Evolutionary conservation across 2,888 invertebrate genomes (phyloP).

Genomic region (Nephrotoma appendiculata): DNA sequence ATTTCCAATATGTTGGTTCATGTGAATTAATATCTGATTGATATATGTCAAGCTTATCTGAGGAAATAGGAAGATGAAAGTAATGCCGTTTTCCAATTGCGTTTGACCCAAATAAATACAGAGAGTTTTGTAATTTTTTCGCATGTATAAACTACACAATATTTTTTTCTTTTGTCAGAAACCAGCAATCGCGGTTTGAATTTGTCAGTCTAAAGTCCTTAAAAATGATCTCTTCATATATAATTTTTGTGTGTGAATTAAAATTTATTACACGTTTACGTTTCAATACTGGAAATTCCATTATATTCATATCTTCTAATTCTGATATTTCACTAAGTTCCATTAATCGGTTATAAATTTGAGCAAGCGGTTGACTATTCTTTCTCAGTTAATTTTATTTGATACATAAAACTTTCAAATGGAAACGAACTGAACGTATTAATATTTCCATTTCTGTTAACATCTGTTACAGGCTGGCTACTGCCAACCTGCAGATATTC

Average conservation of each 20-base stretch:
- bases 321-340: not conserved
- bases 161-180: not conserved
- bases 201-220: not conserved
- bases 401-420: slow-evolving; percentile 10
- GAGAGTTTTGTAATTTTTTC: not conserved
- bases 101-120: not conserved
- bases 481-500: too few relatives aligned
- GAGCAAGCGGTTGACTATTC: slow-evolving; percentile 13
- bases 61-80: not conserved
- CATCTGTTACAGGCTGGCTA: too few relatives aligned
- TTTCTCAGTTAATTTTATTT: slow-evolving; percentile 13
- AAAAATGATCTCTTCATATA: not conserved
- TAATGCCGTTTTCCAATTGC: not conserved
- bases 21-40: not conserved
- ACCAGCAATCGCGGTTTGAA: not conserved
- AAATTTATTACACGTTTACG: not conserved
- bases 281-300: not conserved
- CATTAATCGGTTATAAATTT: slow-evolving; percentile 13
- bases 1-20: not conserved
- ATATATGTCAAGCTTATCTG: not conserved
- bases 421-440: slow-evolving; percentile 15
- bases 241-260: not conserved
- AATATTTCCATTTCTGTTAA: too few relatives aligned
- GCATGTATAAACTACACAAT: not conserved
- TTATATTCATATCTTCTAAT: not conserved